Evolutionary conservation across 2,888 invertebrate genomes (phyloP).

Genomic region (Apamea anceps): DNA sequence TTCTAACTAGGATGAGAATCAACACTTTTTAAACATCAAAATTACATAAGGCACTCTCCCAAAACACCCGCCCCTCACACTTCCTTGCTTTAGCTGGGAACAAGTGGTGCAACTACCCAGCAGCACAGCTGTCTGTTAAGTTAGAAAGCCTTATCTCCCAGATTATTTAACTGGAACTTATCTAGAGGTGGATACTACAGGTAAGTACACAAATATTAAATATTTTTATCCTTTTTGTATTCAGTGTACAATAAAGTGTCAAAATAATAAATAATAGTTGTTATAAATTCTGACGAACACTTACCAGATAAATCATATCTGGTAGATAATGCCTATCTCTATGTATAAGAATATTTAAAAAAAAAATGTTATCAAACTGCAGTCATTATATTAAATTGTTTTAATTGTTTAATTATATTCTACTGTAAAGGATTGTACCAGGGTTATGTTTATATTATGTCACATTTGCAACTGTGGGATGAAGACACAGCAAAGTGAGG

Average conservation of each 20-base stretch:
- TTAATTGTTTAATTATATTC: neutral
- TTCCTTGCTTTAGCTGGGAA: neutral
- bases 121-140: neutral
- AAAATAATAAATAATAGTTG: neutral
- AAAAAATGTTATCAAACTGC: neutral
- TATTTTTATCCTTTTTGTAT: neutral
- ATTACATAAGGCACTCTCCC: neutral
- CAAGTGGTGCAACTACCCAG: neutral
- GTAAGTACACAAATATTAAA: neutral
- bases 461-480: neutral
- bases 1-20: neutral
- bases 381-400: neutral
- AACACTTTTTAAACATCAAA: neutral
- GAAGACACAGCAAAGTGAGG: conserved; percentile 36
- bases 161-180: neutral
- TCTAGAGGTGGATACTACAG: neutral
- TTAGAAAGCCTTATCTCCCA: neutral
- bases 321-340: neutral
- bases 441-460: conserved; percentile 12
- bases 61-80: neutral
- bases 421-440: neutral
- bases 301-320: neutral
- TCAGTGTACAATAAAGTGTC: neutral
- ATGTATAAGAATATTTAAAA: neutral
- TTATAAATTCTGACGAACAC: neutral